Evolutionary conservation across 2,113 vertebrate species (phyloP).

Genomic region (Procavia capensis): DNA sequence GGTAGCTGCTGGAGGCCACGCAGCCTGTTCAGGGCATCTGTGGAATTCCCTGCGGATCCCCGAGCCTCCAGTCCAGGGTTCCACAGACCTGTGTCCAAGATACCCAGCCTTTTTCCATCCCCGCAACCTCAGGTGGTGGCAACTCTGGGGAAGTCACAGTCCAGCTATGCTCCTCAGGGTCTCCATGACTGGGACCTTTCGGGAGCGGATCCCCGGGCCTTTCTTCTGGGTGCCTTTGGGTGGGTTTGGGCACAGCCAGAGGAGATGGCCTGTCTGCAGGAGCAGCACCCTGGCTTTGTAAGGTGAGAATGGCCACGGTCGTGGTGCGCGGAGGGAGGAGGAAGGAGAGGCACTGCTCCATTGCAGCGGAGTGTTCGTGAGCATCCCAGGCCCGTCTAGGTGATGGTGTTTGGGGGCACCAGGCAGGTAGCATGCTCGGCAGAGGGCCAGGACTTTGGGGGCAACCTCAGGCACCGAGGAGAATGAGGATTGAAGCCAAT

Average conservation of each 20-base stretch:
- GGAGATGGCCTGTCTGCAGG: no score
- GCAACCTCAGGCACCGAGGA: rapidly evolving
- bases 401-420: rapidly evolving
- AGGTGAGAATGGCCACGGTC: rapidly evolving
- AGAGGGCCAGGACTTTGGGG: rapidly evolving
- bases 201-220: no score
- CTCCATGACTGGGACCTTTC: no score
- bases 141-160: no score
- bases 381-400: rapidly evolving
- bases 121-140: no score
- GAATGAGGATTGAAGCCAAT: background rate
- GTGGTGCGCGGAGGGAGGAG: background rate
- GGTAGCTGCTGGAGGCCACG: rapidly evolving
- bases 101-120: no score
- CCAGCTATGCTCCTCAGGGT: no score
- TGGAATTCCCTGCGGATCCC: rapidly evolving
- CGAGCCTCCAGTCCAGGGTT: background rate
- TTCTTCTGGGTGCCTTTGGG: no score
- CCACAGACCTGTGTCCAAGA: no score
- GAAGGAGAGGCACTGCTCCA: background rate
- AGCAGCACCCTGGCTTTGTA: rapidly evolving
- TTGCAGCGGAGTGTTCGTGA: rapidly evolving
- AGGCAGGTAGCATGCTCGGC: rapidly evolving
- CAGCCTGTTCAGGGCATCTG: no score
- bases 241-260: background rate